These are phyloP conservation scores for Atta texana DNA, from an alignment of 1,140 invertebrate species.

Conservation along the genomic window DNA sequence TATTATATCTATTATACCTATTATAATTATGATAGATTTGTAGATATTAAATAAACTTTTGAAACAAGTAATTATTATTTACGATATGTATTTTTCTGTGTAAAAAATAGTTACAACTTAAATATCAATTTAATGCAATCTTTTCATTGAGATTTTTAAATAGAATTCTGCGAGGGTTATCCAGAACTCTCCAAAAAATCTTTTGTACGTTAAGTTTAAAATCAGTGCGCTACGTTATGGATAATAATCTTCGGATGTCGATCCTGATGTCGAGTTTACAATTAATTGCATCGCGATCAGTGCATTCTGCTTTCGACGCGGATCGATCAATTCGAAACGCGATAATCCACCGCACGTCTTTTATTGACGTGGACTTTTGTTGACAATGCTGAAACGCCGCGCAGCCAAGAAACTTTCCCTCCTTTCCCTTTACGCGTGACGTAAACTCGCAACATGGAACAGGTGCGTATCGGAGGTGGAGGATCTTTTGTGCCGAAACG, in stretches of 20 bases:
- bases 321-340: slow-evolving; percentile 42
- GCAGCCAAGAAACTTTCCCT: slow-evolving; percentile 35
- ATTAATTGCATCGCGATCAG: background rate
- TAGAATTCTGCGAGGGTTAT: no score
- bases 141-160: no score
- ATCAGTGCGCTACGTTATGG: background rate
- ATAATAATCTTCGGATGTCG: background rate
- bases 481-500: slow-evolving; percentile 48
- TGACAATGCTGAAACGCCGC: slow-evolving; percentile 26
- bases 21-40: no score
- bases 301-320: background rate
- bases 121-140: no score
- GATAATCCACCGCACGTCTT: slow-evolving; percentile 39
- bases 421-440: slow-evolving; percentile 50
- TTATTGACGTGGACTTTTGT: slow-evolving; percentile 45
- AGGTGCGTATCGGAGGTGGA: slow-evolving; percentile 46
- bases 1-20: no score
- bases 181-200: no score
- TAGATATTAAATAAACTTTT: no score
- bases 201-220: background rate
- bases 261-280: background rate
- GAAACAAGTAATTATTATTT: no score
- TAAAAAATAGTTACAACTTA: no score
- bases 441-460: slow-evolving; percentile 26
- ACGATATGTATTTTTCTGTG: no score